Evolutionary conservation across 2,797 vertebrate species (phyloP).

Genomic region (Sebastes hubbsi): DNA sequence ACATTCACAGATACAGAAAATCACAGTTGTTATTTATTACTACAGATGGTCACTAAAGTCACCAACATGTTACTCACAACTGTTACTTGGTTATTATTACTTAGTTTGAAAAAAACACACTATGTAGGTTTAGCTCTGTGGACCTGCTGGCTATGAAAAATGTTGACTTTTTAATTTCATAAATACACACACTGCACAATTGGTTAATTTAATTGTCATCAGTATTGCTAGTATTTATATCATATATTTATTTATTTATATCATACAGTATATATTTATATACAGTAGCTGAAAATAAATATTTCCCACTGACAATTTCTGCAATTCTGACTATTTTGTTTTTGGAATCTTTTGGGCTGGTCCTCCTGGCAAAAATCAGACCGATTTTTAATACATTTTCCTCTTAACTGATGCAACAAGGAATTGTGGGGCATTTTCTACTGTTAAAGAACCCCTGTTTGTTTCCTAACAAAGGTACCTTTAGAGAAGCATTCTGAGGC

Average conservation of each 20-base stretch:
- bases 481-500: neutral
- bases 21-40: neutral
- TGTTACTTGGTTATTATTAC: neutral
- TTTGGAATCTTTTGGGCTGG: neutral
- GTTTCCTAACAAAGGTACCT: neutral
- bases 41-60: no score
- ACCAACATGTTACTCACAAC: neutral
- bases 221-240: neutral
- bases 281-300: neutral
- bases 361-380: neutral
- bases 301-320: neutral
- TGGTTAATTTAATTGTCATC: no score
- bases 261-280: no score
- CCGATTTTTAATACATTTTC: neutral
- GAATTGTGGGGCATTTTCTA: neutral
- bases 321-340: neutral
- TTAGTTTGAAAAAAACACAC: neutral
- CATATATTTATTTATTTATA: no score
- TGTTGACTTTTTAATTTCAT: no score
- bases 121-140: no score
- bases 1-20: neutral
- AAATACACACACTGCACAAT: no score
- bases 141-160: no score
- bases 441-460: neutral
- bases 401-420: neutral